phyloP scores from a whole-genome alignment of 2,797 vertebrate genomes.

The Crossoptilon crossoptilon region DNA sequence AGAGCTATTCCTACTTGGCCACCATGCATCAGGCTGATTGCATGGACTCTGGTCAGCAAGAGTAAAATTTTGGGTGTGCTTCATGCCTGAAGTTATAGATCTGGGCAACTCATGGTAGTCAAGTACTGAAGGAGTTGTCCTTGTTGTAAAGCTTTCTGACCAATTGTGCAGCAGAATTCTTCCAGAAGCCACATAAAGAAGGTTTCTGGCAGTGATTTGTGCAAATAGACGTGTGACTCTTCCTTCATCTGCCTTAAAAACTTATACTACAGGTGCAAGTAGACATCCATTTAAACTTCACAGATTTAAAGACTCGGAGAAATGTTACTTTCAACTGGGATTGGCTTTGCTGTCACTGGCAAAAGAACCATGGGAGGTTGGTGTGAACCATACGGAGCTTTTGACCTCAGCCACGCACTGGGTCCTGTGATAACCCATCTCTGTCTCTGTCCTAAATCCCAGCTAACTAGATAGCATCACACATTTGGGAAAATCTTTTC shows the following conservation, averaged over 20 bases:
- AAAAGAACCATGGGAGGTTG: not conserved
- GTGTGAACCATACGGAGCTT: not conserved
- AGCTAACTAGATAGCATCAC: not conserved
- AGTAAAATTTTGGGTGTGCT: not conserved
- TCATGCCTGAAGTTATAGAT: not conserved
- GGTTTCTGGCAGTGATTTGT: not conserved
- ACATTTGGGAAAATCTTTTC: not conserved
- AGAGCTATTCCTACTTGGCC: not conserved
- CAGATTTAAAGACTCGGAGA: not conserved
- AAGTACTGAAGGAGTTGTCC: not conserved
- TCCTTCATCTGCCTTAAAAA: not conserved
- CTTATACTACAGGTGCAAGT: too few species aligned
- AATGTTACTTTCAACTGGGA: not conserved
- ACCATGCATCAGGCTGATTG: not conserved
- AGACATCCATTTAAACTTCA: not conserved
- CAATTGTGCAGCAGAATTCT: not conserved
- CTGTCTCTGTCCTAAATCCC: not conserved
- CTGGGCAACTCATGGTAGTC: not conserved
- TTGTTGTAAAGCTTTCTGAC: not conserved
- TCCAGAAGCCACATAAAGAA: not conserved
- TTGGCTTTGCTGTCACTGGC: not conserved
- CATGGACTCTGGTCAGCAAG: not conserved
- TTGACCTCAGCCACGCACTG: not conserved
- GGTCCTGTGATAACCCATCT: not conserved
- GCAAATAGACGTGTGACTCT: not conserved